phyloP scores from a whole-genome alignment of 1,140 invertebrate species.

The Arctopsyche grandis region DNA sequence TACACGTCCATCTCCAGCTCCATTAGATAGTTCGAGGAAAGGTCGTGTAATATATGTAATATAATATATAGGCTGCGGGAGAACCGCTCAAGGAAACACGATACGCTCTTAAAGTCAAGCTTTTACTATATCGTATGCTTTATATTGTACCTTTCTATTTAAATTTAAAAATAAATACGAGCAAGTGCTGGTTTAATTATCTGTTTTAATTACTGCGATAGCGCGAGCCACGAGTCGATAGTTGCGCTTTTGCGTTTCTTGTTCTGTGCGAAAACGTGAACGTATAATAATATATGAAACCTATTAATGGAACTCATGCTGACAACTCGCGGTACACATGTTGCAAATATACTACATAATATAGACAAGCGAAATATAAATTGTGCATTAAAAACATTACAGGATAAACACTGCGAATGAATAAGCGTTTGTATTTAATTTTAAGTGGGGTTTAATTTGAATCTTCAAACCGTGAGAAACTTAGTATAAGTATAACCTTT shows the following conservation, averaged over 20 bases:
- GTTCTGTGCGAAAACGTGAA: slow-evolving; percentile 20
- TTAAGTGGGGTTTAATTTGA: not conserved
- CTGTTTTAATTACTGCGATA: slow-evolving; percentile 10
- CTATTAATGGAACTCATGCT: slow-evolving; percentile 16
- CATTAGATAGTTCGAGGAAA: not conserved
- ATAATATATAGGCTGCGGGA: slow-evolving; percentile 6
- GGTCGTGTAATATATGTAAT: not conserved
- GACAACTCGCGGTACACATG: slow-evolving; percentile 10
- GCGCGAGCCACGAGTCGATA: not conserved
- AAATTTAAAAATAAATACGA: not conserved
- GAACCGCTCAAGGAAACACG: slow-evolving; percentile 1
- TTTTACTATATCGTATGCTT: not conserved
- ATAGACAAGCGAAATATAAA: too few species aligned
- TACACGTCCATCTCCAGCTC: slow-evolving; percentile 8
- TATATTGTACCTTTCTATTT: too few species aligned
- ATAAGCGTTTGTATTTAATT: slow-evolving; percentile 6
- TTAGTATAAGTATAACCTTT: too few species aligned
- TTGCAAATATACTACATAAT: not conserved
- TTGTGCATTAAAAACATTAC: too few species aligned
- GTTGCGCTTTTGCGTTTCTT: not conserved
- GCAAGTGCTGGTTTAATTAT: not conserved
- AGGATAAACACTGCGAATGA: not conserved
- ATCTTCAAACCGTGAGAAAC: not conserved
- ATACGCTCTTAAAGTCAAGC: not conserved
- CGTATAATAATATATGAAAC: slow-evolving; percentile 23